Base-by-base conservation (phyloP, 2,888 invertebrate species). In the Agriotes lineatus region DNA sequence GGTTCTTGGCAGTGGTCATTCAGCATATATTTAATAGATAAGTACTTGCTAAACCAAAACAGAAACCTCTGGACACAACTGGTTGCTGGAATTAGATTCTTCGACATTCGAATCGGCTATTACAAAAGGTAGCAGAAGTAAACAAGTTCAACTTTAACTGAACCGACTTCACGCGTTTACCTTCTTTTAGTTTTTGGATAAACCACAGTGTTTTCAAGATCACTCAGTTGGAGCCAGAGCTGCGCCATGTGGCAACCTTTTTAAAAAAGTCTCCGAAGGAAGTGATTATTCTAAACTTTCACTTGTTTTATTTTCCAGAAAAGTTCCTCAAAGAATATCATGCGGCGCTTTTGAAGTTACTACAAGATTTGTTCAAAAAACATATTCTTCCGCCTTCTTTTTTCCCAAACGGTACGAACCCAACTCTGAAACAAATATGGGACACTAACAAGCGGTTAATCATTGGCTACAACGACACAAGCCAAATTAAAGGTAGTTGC, bases 71-170 rank as follows among this genome's bases (percentile, higher is more conserved):
- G 86, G 44, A 84, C 85, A 0, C 90, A 90, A 77, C 77, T 90
- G 64, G 83, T 88, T 75, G 87, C 88, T 72, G 90, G 90, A 0
- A 86, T 85, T 1, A 83, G 90, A 45, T 89, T 88, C 76, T 79
- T 90, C 74, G 90, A 90, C 76, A 84, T 90, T 42, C 84, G 90
- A n/a, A 85, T 89, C n/a, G 88, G 87, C n/a, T 85, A 86, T 25
- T 7, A 25, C 25, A 25, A 25, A n/a, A n/a, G n/a, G n/a, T n/a
- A n/a, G n/a, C n/a, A n/a, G n/a, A n/a, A n/a, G n/a, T n/a, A n/a
- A n/a, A n/a, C n/a, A n/a, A n/a, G n/a, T n/a, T n/a, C n/a, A n/a
- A n/a, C n/a, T n/a, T n/a, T n/a, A n/a, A n/a, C n/a, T n/a, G n/a
- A n/a, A n/a, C n/a, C n/a, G n/a, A n/a, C n/a, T n/a, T n/a, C n/a